Base-by-base conservation (phyloP, 2,797 vertebrate genomes). In the Astyanax mexicanus region DNA sequence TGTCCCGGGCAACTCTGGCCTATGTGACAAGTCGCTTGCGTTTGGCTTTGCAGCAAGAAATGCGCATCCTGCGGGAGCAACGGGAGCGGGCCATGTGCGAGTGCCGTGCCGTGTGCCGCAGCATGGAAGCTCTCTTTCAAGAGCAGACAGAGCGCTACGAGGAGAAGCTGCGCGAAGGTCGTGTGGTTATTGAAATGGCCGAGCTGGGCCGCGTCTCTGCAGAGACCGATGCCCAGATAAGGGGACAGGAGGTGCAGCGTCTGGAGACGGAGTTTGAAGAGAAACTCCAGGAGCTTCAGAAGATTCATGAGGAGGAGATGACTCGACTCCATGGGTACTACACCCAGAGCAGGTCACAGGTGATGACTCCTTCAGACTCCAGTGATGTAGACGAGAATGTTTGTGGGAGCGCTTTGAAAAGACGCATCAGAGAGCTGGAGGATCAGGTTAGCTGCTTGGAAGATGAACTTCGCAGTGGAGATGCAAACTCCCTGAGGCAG, bases 221-320 rank as follows among this genome's bases (percentile, higher is more conserved):
- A 0, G 94, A 95, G 75, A 86, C 84, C 0, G 88, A 91, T 13
- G 93, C 94, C 58, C 89, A 92, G 49, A 91, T 32, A 73, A 93
- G 89, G 64, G 84, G 88, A 8, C 89, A 92, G 0, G 84, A 91
- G 79, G 92, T 94, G 78, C 90, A 94, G 60, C 92, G 85, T 6
- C 87, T 97, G 60, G 95, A 98, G 81, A 84, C 79, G 0, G 92
- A 92, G 66, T 97, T 95, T 83, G 95, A 96, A 73, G 90, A 90
- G 66, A 96, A 96, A 85, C 89, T 98, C 72, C 90, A 85, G 60
- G 93, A 96, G 57, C 90, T 97, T 72, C 95, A 95, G 79, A 85
- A 86, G 8, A 93, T 97, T 82, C 96, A 98, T 0, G 84, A 94
- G 42, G 93, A 96, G 51, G 96, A 98, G 84, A 94, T 98, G 87